Evolutionary conservation across 2,888 invertebrate species (phyloP), one percentile per base, ranked within the genome.

Genomic region (Thyatira batis): DNA sequence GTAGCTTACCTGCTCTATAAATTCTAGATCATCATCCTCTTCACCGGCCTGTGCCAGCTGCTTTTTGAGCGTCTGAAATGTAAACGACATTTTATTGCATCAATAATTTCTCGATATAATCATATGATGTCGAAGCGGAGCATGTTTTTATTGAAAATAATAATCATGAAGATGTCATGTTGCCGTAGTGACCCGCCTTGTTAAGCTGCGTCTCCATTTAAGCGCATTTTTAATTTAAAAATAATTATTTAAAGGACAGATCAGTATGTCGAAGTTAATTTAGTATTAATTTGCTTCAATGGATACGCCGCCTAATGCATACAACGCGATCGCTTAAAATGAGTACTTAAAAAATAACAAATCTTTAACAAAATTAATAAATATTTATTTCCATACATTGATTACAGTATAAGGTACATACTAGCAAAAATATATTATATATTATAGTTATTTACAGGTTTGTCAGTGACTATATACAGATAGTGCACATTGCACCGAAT

Each of bases 31-130:
- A 52, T 89, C 84, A 50, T 89, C 90, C 25, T 87, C 88, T 67
- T 90, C 89, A 87, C 73, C 82, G 69, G 72, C 71, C 72, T 85
- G 88, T 65, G 80, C 84, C 80, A 85, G 63, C 63, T 89, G 89
- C 68, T 80, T 88, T 84, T 86, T 89, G 82, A 88, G 86, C 67
- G 73, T 79, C 91, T 91, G 80, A 13, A 74, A 81, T 64, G 55
- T 53, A 25, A 55, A 52, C 60, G 52, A 52, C 28, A 21, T 49
- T 6, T 1, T 30, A 8, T 23, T 48, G 13, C 45, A 28, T 9
- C n/a, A 30, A 49, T 25, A 23, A 45, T 2, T 51, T 33, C 13
- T 20, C 11, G 23, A 23, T 21, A 30, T 13, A 30, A 20, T 20
- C 6, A 30, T 45, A 54, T 44, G 20, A 11, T 3, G n/a, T 51